A percentile compares a stretch with the other conserved stretches of the same genome.
Evolutionary conservation across 2,113 vertebrate genomes (phyloP).

Genomic region (Periophthalmus modestus): DNA sequence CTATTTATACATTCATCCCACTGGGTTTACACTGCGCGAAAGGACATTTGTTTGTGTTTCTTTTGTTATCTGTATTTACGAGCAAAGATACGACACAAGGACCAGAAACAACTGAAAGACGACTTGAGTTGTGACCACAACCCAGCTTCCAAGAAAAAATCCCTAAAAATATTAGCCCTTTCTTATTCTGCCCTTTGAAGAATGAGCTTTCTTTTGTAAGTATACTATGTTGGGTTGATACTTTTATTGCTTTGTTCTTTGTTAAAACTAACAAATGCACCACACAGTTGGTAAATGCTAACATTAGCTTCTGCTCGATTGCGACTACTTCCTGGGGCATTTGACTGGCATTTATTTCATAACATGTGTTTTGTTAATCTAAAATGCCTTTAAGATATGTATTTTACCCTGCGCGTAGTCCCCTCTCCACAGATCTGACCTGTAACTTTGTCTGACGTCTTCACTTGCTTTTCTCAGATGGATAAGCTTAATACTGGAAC

Average conservation of each 20-base stretch:
- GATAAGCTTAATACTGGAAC: no score
- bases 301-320: constrained; percentile 26
- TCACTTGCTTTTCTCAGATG: no score
- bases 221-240: constrained; percentile 3
- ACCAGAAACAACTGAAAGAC: constrained; percentile 7
- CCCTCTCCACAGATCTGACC: no score
- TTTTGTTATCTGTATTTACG: not conserved
- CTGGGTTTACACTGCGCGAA: not conserved
- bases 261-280: not conserved
- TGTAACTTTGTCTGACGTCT: no score
- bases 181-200: constrained; percentile 30
- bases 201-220: constrained; percentile 82
- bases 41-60: not conserved
- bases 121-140: constrained; percentile 32
- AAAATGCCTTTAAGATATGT: no score
- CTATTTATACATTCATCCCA: not conserved
- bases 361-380: no score
- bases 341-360: not conserved
- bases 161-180: not conserved
- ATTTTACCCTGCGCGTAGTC: no score
- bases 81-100: not conserved
- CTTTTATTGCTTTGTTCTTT: not conserved
- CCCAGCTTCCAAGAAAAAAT: constrained; percentile 1
- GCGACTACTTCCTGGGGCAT: constrained; percentile 55
- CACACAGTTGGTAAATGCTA: constrained; percentile 17